A percentile compares a stretch with the other conserved stretches of the same genome.
phyloP scores from a whole-genome alignment of 2,888 invertebrate genomes.

The Eretmocerus hayati region DNA sequence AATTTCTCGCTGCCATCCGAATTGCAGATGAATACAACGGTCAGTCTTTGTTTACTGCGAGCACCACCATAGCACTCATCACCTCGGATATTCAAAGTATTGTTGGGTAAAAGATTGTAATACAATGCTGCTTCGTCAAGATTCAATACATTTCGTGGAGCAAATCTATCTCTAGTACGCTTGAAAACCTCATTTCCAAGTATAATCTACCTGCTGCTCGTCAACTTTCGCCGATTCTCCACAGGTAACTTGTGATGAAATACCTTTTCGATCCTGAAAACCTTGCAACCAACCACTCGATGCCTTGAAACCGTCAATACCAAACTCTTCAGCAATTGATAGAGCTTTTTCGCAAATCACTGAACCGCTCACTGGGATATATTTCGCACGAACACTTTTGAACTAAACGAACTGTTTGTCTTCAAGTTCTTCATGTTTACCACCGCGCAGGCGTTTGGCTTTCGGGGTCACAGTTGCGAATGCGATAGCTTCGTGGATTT shows the following conservation, averaged over 20 bases:
- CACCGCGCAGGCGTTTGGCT: too few species aligned
- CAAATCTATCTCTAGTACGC: background rate
- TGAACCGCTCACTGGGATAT: too few species aligned
- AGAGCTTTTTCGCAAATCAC: too few species aligned
- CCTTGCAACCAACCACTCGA: background rate
- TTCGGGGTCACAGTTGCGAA: too few species aligned
- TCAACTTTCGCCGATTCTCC: too few species aligned
- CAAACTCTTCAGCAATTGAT: background rate
- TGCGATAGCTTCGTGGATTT: too few species aligned
- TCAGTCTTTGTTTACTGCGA: conserved; percentile 1
- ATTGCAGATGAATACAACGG: background rate
- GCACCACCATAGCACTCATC: conserved; percentile 1
- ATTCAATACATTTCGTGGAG: background rate
- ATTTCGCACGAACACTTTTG: too few species aligned
- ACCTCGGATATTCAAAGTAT: background rate
- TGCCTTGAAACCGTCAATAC: background rate
- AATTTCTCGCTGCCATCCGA: background rate
- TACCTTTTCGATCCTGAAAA: background rate
- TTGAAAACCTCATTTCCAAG: background rate
- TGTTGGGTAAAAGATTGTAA: background rate
- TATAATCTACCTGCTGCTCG: background rate
- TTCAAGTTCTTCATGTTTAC: too few species aligned
- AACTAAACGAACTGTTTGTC: too few species aligned
- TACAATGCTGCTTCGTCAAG: background rate
- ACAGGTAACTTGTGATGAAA: too few species aligned